Percentiles rank a stretch among this genome's conserved stretches.
Evolutionary conservation across 2,797 vertebrate genomes (phyloP).

Genomic region (Darevskia mixta): DNA sequence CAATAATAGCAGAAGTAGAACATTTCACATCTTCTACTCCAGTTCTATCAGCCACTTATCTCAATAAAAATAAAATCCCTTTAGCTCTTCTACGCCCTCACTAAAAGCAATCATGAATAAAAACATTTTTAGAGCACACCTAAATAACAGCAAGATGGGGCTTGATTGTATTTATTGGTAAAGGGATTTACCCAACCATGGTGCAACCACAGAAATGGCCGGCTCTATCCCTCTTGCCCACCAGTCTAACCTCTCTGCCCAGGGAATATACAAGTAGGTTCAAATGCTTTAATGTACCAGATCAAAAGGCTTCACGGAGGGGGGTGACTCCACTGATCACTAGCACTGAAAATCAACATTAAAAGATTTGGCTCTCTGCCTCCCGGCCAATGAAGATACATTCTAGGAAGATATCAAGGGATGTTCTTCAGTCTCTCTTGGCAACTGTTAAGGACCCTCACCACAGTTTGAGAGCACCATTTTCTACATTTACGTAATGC

Average conservation of each 20-base stretch:
- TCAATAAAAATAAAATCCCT: background rate
- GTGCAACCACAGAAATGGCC: background rate
- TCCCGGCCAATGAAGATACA: background rate
- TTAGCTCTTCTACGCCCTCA: background rate
- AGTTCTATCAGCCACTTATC: background rate
- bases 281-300: background rate
- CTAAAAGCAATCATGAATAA: background rate
- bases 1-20: background rate
- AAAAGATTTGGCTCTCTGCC: background rate
- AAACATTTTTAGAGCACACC: background rate
- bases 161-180: background rate
- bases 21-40: background rate
- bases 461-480: background rate
- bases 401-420: background rate
- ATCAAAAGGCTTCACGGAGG: background rate
- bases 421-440: background rate
- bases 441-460: background rate
- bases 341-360: background rate
- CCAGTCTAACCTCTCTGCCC: background rate
- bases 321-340: background rate
- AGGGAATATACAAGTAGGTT: background rate
- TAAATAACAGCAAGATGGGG: background rate
- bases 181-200: background rate
- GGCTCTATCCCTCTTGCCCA: background rate
- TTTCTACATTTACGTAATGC: background rate